phyloP scores from a whole-genome alignment of 2,797 vertebrate genomes.

The Chiloscyllium punctatum region DNA sequence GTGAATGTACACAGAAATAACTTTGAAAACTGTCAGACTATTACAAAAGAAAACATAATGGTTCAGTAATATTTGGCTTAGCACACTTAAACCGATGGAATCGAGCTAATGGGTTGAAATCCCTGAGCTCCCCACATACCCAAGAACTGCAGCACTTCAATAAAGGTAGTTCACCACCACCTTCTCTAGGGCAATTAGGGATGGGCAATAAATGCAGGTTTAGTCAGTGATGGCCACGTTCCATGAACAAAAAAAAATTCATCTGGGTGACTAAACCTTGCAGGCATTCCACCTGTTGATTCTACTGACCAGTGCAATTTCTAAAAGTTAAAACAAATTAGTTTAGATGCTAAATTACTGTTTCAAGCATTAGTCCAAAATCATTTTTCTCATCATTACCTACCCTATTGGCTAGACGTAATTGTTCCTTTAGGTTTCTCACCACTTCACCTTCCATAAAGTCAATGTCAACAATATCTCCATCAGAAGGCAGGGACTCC shows the following conservation, averaged over 20 bases:
- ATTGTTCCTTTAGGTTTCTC: conserved; percentile 77
- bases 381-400: conserved; percentile 39
- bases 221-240: no score
- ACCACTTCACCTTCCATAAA: conserved; percentile 60
- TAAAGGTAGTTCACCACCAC: no score
- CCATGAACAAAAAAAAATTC: no score
- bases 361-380: background rate
- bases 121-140: background rate
- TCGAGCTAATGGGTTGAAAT: background rate
- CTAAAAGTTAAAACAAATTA: background rate
- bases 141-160: background rate
- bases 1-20: background rate
- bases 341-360: background rate
- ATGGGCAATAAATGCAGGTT: no score
- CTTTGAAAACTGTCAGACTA: background rate
- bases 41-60: background rate
- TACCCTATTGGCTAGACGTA: conserved; percentile 73
- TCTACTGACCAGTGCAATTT: background rate
- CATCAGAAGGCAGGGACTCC: conserved; percentile 55
- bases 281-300: background rate
- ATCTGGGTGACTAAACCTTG: background rate
- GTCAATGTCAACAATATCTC: conserved; percentile 49
- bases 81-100: background rate
- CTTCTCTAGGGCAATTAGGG: no score
- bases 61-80: background rate